phyloP scores from a whole-genome alignment of 2,888 invertebrate genomes.

The Conops quadrifasciatus region DNA sequence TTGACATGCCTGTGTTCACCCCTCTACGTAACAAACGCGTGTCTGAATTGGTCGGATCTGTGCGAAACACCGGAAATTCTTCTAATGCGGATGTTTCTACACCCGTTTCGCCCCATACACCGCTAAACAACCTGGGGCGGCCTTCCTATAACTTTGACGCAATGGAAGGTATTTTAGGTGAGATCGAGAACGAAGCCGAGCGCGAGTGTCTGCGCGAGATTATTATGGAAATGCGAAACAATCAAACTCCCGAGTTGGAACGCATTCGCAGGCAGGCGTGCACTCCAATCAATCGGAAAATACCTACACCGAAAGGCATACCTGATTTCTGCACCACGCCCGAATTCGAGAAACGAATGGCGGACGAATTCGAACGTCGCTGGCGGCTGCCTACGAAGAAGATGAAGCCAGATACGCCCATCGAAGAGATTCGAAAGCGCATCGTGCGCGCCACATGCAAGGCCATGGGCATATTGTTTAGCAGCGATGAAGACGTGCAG shows the following conservation, averaged over 20 bases:
- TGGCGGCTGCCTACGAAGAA: constrained; percentile 61
- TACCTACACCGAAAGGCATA: constrained; percentile 55
- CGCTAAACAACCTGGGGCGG: constrained; percentile 48
- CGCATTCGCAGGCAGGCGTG: constrained; percentile 59
- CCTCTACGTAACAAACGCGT: constrained; percentile 60
- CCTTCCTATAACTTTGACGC: constrained; percentile 50
- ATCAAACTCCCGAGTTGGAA: constrained; percentile 61
- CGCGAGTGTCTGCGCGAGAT: constrained; percentile 58
- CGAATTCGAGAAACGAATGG: constrained; percentile 61
- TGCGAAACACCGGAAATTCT: constrained; percentile 37
- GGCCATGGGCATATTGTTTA: constrained; percentile 55
- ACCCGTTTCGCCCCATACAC: constrained; percentile 60
- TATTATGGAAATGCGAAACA: constrained; percentile 59
- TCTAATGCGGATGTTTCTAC: constrained; percentile 31
- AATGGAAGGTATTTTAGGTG: constrained; percentile 55
- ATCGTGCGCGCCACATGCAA: constrained; percentile 59
- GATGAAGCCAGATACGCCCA: constrained; percentile 58
- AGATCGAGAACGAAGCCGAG: constrained; percentile 57
- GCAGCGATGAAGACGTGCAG: constrained; percentile 38
- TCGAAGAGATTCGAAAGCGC: constrained; percentile 57
- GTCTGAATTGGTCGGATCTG: constrained; percentile 55
- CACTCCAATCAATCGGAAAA: constrained; percentile 58
- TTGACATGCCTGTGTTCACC: constrained; percentile 47
- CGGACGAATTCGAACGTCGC: constrained; percentile 60
- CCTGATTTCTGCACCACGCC: constrained; percentile 63